These are phyloP conservation scores for Desmodus rotundus DNA, from an alignment of 2,113 vertebrate genomes.

Conservation along the genomic window DNA sequence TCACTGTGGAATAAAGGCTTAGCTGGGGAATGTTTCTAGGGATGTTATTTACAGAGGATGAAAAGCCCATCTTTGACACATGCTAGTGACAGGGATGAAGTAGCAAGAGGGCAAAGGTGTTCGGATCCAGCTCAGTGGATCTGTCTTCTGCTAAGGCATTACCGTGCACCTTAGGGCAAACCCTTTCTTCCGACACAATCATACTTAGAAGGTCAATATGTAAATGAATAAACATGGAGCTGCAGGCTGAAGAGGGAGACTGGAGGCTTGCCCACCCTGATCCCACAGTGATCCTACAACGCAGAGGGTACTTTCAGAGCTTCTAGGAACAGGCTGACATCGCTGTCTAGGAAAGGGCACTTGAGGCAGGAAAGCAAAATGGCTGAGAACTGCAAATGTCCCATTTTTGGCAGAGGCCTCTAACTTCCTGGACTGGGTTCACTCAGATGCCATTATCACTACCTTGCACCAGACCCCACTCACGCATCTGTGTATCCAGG, in stretches of 20 bases:
- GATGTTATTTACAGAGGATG: not conserved
- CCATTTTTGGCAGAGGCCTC: not conserved
- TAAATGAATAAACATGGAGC: not conserved
- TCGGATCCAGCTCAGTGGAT: not conserved
- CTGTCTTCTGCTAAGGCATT: not conserved
- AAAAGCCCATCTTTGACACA: not conserved
- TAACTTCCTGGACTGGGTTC: not conserved
- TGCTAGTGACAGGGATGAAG: not conserved
- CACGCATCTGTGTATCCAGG: constrained; percentile 97
- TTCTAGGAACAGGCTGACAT: not conserved
- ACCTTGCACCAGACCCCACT: constrained; percentile 75
- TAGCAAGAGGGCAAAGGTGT: not conserved
- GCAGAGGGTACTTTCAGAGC: not conserved
- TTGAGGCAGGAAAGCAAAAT: not conserved
- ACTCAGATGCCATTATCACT: not conserved
- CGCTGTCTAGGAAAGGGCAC: not conserved
- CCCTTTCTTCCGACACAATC: not conserved
- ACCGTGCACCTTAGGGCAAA: not conserved
- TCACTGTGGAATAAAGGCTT: not conserved
- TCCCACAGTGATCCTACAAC: not conserved
- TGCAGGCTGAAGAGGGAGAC: not conserved
- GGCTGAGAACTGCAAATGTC: not conserved
- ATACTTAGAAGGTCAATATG: not conserved
- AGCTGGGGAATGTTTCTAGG: not conserved
- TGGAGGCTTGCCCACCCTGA: not conserved